Percentiles rank a stretch among this genome's conserved stretches.
Conservation (phyloP, 2,113 vertebrate genomes). For the Aphyosemion australe region DNA sequence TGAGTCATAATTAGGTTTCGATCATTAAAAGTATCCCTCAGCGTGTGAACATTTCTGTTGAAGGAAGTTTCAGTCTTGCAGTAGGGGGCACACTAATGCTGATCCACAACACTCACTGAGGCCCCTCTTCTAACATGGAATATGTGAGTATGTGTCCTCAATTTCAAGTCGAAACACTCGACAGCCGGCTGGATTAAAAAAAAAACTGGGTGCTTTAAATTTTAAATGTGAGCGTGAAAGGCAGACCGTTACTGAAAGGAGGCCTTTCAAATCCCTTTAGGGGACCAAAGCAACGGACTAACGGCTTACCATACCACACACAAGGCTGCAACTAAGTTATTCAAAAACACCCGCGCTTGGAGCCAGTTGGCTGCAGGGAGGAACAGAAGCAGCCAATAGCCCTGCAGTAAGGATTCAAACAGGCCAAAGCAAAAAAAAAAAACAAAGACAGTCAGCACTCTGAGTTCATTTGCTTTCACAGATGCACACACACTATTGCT, state of each 20-base stretch:
- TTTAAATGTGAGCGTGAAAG: conserved; percentile 67
- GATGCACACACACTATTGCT: conserved; percentile 20
- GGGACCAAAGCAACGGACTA: conserved; percentile 37
- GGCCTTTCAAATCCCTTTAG: conserved; percentile 44
- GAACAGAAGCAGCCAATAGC: conserved; percentile 49
- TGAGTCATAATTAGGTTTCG: too few relatives aligned
- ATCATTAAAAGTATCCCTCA: too few relatives aligned
- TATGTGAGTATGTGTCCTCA: conserved; percentile 12
- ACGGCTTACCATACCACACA: conserved; percentile 55
- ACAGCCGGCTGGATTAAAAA: conserved; percentile 27
- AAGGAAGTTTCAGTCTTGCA: conserved; percentile 28
- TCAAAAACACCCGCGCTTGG: conserved; percentile 49
- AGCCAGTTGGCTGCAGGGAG: conserved; percentile 44
- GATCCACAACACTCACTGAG: conserved; percentile 14
- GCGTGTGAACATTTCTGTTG: neutral
- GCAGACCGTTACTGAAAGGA: conserved; percentile 33
- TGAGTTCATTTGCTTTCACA: conserved; percentile 43
- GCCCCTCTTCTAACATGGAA: conserved; percentile 26
- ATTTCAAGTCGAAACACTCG: conserved; percentile 32
- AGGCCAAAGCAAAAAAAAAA: conserved; percentile 35
- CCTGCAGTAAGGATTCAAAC: conserved; percentile 44
- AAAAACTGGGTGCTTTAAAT: conserved; percentile 54
- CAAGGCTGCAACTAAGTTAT: conserved; percentile 39
- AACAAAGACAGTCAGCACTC: conserved; percentile 20
- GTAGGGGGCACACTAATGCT: conserved; percentile 67